Percentiles rank a stretch among this genome's conserved stretches.
Conservation (phyloP, 2,797 vertebrate species). For the Anabas testudineus region DNA sequence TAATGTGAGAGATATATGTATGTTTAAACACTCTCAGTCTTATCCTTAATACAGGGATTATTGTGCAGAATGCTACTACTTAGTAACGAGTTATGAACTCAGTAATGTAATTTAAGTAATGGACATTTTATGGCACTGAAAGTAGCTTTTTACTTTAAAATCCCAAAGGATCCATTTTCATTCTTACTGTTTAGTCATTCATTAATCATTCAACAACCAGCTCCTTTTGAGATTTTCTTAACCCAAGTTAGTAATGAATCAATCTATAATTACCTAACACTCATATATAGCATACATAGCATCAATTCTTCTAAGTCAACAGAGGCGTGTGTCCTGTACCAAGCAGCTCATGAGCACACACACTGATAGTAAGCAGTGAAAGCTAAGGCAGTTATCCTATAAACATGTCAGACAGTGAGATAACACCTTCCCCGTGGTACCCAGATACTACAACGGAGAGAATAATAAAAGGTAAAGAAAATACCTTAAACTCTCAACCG, state of each 20-base stretch:
- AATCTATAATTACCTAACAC: neutral
- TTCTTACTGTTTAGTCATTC: neutral
- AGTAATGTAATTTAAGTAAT: neutral
- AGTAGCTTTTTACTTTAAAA: neutral
- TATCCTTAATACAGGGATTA: neutral
- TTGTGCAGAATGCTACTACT: neutral
- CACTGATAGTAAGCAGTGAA: constrained; percentile 4
- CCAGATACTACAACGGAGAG: constrained; percentile 25
- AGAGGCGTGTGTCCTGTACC: constrained; percentile 8
- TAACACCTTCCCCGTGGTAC: constrained; percentile 5
- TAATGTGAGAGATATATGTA: neutral
- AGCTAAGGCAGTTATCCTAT: constrained; percentile 16
- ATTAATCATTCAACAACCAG: neutral
- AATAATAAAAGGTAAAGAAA: constrained; percentile 27
- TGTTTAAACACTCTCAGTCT: neutral
- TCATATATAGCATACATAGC: too few species aligned
- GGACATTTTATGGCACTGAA: neutral
- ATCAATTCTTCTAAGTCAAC: constrained; percentile 21
- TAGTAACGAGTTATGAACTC: too few species aligned
- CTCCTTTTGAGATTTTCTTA: neutral
- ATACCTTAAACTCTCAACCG: constrained; percentile 30
- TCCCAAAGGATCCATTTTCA: neutral
- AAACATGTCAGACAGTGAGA: constrained; percentile 10
- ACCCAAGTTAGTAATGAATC: neutral
- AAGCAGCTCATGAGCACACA: constrained; percentile 22